Conservation (phyloP, 2,797 vertebrate species). For the Thaleichthys pacificus region DNA sequence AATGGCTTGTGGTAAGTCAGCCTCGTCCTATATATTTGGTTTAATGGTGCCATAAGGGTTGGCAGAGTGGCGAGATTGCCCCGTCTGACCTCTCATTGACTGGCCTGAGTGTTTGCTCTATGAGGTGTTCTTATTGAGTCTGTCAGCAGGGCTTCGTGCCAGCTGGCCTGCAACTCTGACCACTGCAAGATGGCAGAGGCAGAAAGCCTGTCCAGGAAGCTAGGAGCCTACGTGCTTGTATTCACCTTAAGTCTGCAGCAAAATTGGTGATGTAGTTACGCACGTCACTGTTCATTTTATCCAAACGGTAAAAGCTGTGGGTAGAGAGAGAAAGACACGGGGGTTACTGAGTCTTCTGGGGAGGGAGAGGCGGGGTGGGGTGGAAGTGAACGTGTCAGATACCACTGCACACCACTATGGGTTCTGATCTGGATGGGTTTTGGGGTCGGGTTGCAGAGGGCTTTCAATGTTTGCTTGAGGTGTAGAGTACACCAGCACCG, state of each 20-base stretch:
- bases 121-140: slow-evolving; percentile 51
- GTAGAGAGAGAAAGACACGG: slow-evolving; percentile 69
- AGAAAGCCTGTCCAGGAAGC: slow-evolving; percentile 16
- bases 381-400: slow-evolving; percentile 34
- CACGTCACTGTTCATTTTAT: slow-evolving; percentile 83
- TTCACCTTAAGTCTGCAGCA: slow-evolving; percentile 83
- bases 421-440: slow-evolving; percentile 34
- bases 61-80: slow-evolving; percentile 42
- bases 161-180: slow-evolving; percentile 55
- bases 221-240: slow-evolving; percentile 53
- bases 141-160: slow-evolving; percentile 62
- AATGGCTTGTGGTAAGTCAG: slow-evolving; percentile 7
- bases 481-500: slow-evolving; percentile 37
- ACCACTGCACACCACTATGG: slow-evolving; percentile 38
- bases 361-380: slow-evolving; percentile 34
- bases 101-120: slow-evolving; percentile 54
- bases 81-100: slow-evolving; percentile 59
- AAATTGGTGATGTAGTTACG: slow-evolving; percentile 86
- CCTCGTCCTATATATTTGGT: slow-evolving; percentile 25
- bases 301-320: slow-evolving; percentile 82
- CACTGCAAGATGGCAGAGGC: slow-evolving; percentile 60
- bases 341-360: slow-evolving; percentile 65
- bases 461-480: slow-evolving; percentile 66
- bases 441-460: slow-evolving; percentile 23
- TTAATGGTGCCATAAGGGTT: slow-evolving; percentile 32